Conservation (phyloP, 1,140 invertebrate genomes). For the Aphidius gifuensis region DNA sequence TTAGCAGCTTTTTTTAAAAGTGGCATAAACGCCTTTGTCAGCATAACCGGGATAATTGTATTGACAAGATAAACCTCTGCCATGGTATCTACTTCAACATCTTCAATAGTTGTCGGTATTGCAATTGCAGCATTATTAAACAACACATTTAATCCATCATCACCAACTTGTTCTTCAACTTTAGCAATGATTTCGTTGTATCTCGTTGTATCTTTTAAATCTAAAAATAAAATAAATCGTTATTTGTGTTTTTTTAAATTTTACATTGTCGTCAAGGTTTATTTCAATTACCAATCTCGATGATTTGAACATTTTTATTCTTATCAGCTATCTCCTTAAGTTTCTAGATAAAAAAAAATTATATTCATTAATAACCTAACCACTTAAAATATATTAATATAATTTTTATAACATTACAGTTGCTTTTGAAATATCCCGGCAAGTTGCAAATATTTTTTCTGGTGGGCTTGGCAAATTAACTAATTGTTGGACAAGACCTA, state of each 20-base stretch:
- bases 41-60: conserved; percentile 76
- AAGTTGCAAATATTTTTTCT: conserved; percentile 70
- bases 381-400: too few species aligned
- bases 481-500: conserved; percentile 77
- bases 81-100: conserved; percentile 70
- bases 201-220: conserved; percentile 63
- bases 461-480: conserved; percentile 54
- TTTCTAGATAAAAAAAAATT: conserved; percentile 56
- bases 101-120: conserved; percentile 66
- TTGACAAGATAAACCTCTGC: conserved; percentile 71
- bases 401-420: conserved; percentile 49
- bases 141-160: conserved; percentile 74
- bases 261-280: too few species aligned
- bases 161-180: conserved; percentile 61
- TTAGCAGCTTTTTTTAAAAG: conserved; percentile 69
- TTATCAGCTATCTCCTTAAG: conserved; percentile 59
- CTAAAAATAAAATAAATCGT: conserved; percentile 51
- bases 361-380: neutral
- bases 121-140: conserved; percentile 84
- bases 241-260: too few species aligned
- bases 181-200: conserved; percentile 60
- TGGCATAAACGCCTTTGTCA: conserved; percentile 75
- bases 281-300: conserved; percentile 61
- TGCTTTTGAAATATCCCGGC: conserved; percentile 64
- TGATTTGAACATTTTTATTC: conserved; percentile 63